These are phyloP conservation scores for Riptortus pedestris DNA, from an alignment of 1,140 invertebrate genomes.

Conservation along the genomic window DNA sequence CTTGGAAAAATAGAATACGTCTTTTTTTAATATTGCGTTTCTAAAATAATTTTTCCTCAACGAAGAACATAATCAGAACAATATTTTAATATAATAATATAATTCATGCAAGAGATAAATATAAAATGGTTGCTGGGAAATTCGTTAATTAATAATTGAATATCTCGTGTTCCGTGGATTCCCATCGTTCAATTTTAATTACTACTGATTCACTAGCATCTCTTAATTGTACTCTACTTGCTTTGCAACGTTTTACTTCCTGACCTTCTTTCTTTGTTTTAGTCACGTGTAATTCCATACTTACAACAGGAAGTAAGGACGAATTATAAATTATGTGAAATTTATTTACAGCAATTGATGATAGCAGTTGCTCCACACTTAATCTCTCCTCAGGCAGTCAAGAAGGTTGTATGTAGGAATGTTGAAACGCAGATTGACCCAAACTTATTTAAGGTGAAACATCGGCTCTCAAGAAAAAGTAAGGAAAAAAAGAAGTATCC, in stretches of 20 bases:
- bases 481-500: conserved; percentile 17
- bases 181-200: too few species aligned
- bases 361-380: conserved; percentile 29
- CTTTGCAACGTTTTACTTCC: background rate
- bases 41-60: too few species aligned
- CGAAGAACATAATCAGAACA: too few species aligned
- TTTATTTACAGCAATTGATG: conserved; percentile 31
- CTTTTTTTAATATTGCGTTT: too few species aligned
- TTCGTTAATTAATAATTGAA: too few species aligned
- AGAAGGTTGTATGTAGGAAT: conserved; percentile 16
- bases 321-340: background rate
- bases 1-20: too few species aligned
- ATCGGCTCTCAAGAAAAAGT: conserved; percentile 22
- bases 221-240: background rate
- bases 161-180: too few species aligned
- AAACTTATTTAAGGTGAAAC: conserved; percentile 27
- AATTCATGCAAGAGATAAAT: too few species aligned
- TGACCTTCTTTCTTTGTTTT: background rate
- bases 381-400: conserved; percentile 16
- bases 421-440: conserved; percentile 26
- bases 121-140: too few species aligned
- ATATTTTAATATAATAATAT: too few species aligned
- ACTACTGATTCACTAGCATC: background rate
- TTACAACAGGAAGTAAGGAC: background rate
- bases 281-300: background rate